These are phyloP conservation scores for Labeo calbasu DNA, from an alignment of 2,797 vertebrate species.

Conservation along the genomic window DNA sequence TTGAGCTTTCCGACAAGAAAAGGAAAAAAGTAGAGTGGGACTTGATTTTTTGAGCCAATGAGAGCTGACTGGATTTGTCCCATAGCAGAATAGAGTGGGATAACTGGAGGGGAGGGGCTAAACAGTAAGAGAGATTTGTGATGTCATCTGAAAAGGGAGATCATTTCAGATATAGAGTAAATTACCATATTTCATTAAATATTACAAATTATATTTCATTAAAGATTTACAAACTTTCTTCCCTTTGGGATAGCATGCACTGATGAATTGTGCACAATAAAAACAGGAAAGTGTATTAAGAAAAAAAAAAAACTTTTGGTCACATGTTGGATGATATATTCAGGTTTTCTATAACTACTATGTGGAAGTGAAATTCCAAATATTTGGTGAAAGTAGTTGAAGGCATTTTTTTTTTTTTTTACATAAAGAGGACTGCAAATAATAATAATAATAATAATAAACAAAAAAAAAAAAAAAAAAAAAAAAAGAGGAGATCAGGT, in stretches of 20 bases:
- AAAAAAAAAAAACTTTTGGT: background rate
- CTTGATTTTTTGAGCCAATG: background rate
- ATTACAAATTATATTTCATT: background rate
- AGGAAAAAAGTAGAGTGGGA: background rate
- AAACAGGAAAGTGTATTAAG: background rate
- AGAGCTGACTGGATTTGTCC: background rate
- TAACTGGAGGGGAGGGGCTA: background rate
- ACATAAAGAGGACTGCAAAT: background rate
- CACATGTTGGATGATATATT: background rate
- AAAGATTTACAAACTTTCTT: background rate
- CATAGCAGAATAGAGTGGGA: background rate
- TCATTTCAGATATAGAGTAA: background rate
- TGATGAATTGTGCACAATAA: background rate
- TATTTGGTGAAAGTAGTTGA: background rate
- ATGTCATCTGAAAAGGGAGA: background rate
- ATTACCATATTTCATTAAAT: background rate
- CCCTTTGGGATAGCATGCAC: background rate
- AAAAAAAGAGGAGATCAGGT: background rate
- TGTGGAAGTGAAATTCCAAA: background rate
- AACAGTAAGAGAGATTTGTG: background rate
- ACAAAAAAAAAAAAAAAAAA: too few species aligned
- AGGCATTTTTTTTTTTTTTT: too few species aligned
- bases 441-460: background rate
- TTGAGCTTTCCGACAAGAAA: background rate
- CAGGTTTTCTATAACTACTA: background rate